phyloP scores from a whole-genome alignment of 2,888 invertebrate species.

The Limnephilus marmoratus region DNA sequence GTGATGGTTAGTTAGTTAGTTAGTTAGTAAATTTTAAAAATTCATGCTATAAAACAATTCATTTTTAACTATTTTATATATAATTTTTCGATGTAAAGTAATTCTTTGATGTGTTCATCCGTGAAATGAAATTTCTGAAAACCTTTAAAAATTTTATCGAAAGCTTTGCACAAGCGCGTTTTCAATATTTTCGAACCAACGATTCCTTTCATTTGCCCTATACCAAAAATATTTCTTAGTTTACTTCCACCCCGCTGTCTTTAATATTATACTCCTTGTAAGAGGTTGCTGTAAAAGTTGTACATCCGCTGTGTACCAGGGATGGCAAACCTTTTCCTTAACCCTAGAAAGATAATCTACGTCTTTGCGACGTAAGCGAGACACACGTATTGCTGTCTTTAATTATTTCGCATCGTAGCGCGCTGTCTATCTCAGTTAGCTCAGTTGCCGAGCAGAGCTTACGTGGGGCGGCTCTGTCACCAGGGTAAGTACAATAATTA shows the following conservation, averaged over 20 bases:
- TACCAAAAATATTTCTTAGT: neutral
- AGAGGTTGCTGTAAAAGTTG: constrained; percentile 27
- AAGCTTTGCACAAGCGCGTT: neutral
- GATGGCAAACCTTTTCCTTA: neutral
- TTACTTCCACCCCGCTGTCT: neutral
- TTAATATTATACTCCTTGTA: constrained; percentile 6
- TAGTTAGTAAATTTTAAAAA: too few relatives aligned
- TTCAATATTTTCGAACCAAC: neutral
- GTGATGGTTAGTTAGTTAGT: too few relatives aligned
- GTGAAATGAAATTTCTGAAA: neutral
- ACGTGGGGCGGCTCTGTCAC: too few relatives aligned
- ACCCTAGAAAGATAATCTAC: neutral
- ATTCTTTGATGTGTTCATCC: neutral
- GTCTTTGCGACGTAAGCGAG: too few relatives aligned
- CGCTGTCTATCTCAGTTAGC: too few relatives aligned
- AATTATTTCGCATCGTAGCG: too few relatives aligned
- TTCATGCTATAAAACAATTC: too few relatives aligned
- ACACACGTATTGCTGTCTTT: too few relatives aligned
- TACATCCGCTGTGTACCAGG: neutral
- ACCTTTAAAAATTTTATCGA: neutral
- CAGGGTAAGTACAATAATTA: too few relatives aligned
- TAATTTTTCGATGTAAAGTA: too few relatives aligned
- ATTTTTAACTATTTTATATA: too few relatives aligned
- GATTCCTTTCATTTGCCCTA: neutral
- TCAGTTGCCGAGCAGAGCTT: too few relatives aligned